Base-by-base conservation (phyloP, 2,888 invertebrate genomes). In the Drosophila austrosaltans region DNA sequence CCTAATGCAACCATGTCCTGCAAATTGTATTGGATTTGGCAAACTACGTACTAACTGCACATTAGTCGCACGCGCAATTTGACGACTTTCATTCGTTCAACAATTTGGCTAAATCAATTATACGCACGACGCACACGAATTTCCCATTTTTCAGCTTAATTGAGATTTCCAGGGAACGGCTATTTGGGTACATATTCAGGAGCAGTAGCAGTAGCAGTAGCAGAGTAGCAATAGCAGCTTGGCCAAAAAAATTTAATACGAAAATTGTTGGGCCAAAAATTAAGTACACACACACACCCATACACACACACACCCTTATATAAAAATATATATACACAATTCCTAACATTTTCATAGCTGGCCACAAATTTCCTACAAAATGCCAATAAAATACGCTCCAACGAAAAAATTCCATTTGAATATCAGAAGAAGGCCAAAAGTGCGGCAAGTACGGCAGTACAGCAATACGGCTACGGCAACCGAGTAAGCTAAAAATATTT, bases 91-190 rank as follows among this genome's bases (percentile, higher is more conserved):
- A 88, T 75, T 76, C 74, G 78, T 62, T 81, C 83, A 85, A 80
- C 86, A 82, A 81, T 83, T 83, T 87, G 78, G 86, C 86, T 86
- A 83, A 84, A 84, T 86, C 84, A 88, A 84, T 88, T 84, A 84
- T 85, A 80, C 81, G 83, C 71, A 66, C 69, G 53, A 65, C 63
- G 70, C 68, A 66, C 71, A 69, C 56, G 36, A 53, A 12, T 48
- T 63, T 63, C 57, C 61, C 59, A 58, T 65, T 59, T 75, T 81
- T 74, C 60, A 63, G 77, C 72, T 71, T 82, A 81, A 82, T 82
- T 82, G 68, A 74, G 76, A 77, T 77, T 72, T 79, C 63, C 74
- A 61, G 63, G 58, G 62, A 68, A 32, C 20, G 72, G 59, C 44
- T 68, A 42, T 57, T 48, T 10, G 48, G 22, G 48, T 25, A 48